These are phyloP conservation scores for Phrynocephalus forsythii DNA, from an alignment of 2,797 vertebrate genomes.

Conservation along the genomic window DNA sequence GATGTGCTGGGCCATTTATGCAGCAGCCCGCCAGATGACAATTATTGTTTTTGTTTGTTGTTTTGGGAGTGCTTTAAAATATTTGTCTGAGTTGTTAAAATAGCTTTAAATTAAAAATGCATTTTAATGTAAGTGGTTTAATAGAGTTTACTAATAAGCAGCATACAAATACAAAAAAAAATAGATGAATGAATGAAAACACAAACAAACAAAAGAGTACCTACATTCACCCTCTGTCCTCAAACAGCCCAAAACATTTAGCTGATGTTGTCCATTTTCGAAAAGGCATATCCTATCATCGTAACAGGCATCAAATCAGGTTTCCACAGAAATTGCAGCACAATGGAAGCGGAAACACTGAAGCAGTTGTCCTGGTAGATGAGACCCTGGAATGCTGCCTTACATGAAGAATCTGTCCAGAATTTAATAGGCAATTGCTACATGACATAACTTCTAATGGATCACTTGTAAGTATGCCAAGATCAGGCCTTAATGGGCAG, in stretches of 20 bases:
- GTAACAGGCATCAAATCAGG: not conserved
- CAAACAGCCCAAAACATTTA: not conserved
- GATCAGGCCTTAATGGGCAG: not conserved
- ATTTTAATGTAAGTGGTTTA: not conserved
- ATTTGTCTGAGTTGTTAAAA: not conserved
- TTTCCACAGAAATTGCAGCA: not conserved
- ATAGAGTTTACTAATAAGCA: not conserved
- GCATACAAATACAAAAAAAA: not conserved
- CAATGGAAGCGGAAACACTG: not conserved
- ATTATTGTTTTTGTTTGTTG: too few species aligned
- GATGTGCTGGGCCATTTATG: too few species aligned
- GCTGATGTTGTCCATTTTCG: not conserved
- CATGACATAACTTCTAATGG: constrained; percentile 17
- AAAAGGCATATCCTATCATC: not conserved
- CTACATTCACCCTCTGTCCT: not conserved
- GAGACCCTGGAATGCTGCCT: not conserved
- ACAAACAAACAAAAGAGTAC: not conserved
- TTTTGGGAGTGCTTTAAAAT: not conserved
- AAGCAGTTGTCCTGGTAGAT: constrained; percentile 4
- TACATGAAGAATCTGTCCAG: not conserved
- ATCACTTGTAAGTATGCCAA: not conserved
- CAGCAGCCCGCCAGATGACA: too few species aligned
- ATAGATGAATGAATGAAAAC: not conserved
- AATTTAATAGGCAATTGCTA: constrained; percentile 4
- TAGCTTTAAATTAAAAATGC: not conserved